Evolutionary conservation across 2,888 invertebrate genomes (phyloP), one percentile per base, ranked within the genome.

Genomic region (Hoplodrina ambigua): DNA sequence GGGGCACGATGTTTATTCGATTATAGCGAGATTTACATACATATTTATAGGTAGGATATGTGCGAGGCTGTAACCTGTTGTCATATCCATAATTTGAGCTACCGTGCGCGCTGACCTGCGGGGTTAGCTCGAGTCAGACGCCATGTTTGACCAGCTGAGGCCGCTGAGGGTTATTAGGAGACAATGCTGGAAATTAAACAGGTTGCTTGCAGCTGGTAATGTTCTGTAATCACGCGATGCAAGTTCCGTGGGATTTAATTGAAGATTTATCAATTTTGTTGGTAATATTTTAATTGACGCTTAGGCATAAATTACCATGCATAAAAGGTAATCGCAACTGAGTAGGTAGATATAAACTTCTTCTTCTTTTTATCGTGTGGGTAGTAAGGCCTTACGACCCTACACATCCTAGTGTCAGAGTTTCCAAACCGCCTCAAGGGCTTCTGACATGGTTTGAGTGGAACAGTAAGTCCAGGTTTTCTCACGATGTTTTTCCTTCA

Each of bases 1-100:
- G 86, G 76, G 81, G 66, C 83, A 81, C 87, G 86, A 88, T 91
- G 91, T 92, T 89, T 92, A 91, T 93, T 91, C 91, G 90, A 93
- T 92, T 90, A 91, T 86, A 85, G 83, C 77, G 86, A 80, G 79
- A 88, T 87, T 88, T 88, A 88, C 82, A 86, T 86, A 84, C 85
- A 86, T 86, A 86, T 85, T 85, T 85, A 86, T 85, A 81, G 67
- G 65, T 60, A 49, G 72, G 78, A 82, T 83, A 74, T 76, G 81
- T 82, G 83, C 84, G 73, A 79, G 78, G 57, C 69, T 76, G 80
- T 84, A 84, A 86, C 86, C 86, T 84, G 86, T 83, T 81, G 79
- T 76, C 76, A 82, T 84, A 84, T 84, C 71, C 85, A 85, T 82
- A 78, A 83, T 84, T 64, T 75, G 70, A 69, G 72, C 83, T 71